Evolutionary conservation across 1,140 invertebrate genomes (phyloP).

Genomic region (Orius insidiosus): DNA sequence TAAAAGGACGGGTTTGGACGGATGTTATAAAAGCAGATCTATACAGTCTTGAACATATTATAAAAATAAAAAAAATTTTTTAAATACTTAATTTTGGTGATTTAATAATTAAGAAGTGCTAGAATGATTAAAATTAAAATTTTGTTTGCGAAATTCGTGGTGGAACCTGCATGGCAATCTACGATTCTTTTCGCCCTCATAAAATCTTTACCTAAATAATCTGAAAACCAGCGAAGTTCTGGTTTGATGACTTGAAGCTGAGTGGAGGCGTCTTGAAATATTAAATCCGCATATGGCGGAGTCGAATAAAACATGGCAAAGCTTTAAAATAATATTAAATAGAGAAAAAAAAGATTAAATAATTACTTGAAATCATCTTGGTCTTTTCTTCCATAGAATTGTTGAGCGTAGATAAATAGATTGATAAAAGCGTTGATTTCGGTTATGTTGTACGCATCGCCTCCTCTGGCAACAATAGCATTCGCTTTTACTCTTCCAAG

Average conservation of each 20-base stretch:
- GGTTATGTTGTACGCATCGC: conserved; percentile 53
- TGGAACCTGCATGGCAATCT: conserved; percentile 48
- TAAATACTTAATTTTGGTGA: too few relatives aligned
- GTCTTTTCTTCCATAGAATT: conserved; percentile 70
- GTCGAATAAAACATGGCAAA: conserved; percentile 79
- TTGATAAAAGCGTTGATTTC: conserved; percentile 70
- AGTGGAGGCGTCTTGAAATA: conserved; percentile 82
- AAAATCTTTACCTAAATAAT: conserved; percentile 56
- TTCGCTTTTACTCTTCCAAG: conserved; percentile 81
- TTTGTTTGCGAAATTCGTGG: neutral
- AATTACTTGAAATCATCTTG: conserved; percentile 62
- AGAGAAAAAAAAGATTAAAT: conserved; percentile 1
- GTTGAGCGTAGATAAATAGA: conserved; percentile 76
- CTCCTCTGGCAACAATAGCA: conserved; percentile 72
- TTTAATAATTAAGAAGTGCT: too few relatives aligned
- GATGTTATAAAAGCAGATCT: too few relatives aligned
- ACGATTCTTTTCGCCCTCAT: conserved; percentile 57
- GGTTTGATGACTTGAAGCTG: conserved; percentile 53
- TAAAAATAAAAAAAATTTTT: too few relatives aligned
- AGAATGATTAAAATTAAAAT: too few relatives aligned
- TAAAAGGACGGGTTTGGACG: too few relatives aligned
- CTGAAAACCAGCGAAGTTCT: conserved; percentile 40
- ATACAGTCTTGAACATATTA: too few relatives aligned
- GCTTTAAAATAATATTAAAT: conserved; percentile 27
- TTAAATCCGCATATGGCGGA: conserved; percentile 65